Conservation (phyloP, 2,797 vertebrate species). For the Crocidura indochinensis region DNA sequence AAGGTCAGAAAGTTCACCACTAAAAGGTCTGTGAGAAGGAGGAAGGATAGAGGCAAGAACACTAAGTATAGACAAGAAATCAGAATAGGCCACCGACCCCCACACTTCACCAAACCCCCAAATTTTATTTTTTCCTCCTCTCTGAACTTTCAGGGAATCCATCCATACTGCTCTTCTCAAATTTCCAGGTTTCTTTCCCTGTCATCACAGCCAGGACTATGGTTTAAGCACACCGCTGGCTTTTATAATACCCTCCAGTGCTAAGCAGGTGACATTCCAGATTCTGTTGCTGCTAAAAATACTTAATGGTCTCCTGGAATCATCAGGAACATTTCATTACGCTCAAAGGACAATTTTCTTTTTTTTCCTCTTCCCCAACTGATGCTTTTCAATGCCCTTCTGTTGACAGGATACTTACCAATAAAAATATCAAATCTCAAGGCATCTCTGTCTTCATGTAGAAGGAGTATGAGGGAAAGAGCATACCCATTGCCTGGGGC, state of each 20-base stretch:
- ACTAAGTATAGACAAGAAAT: not conserved
- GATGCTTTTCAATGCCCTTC: not conserved
- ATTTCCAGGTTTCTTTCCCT: not conserved
- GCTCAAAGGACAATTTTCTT: not conserved
- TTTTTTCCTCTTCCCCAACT: not conserved
- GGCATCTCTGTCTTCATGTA: not conserved
- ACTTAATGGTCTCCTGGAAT: not conserved
- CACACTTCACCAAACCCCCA: not conserved
- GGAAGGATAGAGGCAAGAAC: not conserved
- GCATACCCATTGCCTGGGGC: not conserved
- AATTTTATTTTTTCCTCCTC: not conserved
- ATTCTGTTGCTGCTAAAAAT: constrained; percentile 16
- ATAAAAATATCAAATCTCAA: not conserved
- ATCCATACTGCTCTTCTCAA: not conserved
- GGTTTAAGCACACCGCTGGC: not conserved
- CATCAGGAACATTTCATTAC: not conserved
- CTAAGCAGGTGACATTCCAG: not conserved
- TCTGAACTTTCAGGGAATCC: not conserved
- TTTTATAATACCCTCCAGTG: not conserved
- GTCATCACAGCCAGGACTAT: not conserved
- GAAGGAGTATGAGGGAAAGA: not conserved
- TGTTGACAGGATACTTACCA: not conserved
- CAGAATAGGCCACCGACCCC: rapidly evolving
- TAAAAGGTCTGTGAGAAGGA: not conserved
- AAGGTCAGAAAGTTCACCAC: not conserved